Conservation (phyloP, 2,797 vertebrate species). For the Rhinatrema bivittatum region DNA sequence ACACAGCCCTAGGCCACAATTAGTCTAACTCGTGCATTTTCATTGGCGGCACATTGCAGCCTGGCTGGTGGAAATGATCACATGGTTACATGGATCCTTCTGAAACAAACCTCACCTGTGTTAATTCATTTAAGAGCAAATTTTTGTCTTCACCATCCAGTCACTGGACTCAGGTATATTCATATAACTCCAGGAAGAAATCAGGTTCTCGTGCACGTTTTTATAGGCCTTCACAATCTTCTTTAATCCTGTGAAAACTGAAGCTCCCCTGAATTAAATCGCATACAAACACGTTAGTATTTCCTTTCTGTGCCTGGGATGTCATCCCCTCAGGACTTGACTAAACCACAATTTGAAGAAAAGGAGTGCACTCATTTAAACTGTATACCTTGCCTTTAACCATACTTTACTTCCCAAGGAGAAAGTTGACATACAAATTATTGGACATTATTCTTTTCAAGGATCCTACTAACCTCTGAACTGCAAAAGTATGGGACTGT, state of each 20-base stretch:
- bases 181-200: slow-evolving; percentile 11
- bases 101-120: too few relatives aligned
- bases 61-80: too few relatives aligned
- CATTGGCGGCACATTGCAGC: too few relatives aligned
- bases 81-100: too few relatives aligned
- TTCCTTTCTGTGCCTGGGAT: slow-evolving; percentile 22
- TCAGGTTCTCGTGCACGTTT: slow-evolving; percentile 20
- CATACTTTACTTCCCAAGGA: slow-evolving; percentile 2
- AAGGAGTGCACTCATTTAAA: slow-evolving; percentile 24
- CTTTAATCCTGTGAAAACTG: slow-evolving; percentile 8
- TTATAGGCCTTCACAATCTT: slow-evolving; percentile 6
- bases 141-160: too few relatives aligned
- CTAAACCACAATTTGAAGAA: slow-evolving; percentile 23
- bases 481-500: slow-evolving; percentile 16
- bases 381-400: slow-evolving; percentile 7
- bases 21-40: too few relatives aligned
- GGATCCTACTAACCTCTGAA: slow-evolving; percentile 26
- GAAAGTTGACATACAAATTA: slow-evolving; percentile 26
- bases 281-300: slow-evolving; percentile 16
- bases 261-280: slow-evolving; percentile 17
- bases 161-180: background rate
- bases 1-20: too few relatives aligned
- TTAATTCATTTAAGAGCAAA: too few relatives aligned
- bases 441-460: slow-evolving; percentile 22
- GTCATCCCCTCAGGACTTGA: slow-evolving; percentile 22